These are phyloP conservation scores for Liopterus haemorrhoidalis DNA, from an alignment of 2,888 invertebrate species.

Conservation along the genomic window DNA sequence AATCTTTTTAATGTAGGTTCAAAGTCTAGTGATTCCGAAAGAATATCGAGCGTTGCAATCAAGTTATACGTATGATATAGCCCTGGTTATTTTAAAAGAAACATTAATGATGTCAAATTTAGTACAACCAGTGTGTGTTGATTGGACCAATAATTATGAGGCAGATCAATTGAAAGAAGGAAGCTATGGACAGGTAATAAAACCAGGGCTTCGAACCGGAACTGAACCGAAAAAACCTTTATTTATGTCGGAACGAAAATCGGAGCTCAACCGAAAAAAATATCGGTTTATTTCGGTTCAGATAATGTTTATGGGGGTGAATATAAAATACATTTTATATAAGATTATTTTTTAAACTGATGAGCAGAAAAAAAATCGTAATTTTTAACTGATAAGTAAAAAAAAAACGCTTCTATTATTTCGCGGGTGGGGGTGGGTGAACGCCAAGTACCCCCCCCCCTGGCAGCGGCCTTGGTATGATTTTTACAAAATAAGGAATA, in stretches of 20 bases:
- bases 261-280: too few relatives aligned
- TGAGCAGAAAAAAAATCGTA: too few relatives aligned
- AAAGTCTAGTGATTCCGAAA: slow-evolving; percentile 5
- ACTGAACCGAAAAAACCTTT: too few relatives aligned
- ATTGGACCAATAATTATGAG: slow-evolving; percentile 30
- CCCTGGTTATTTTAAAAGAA: slow-evolving; percentile 37
- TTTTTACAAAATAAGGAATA: not conserved
- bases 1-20: slow-evolving; percentile 1
- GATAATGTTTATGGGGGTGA: too few relatives aligned
- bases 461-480: not conserved
- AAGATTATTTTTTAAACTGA: too few relatives aligned
- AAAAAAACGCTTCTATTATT: too few relatives aligned
- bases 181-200: slow-evolving; percentile 32
- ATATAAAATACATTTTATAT: too few relatives aligned
- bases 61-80: slow-evolving; percentile 37
- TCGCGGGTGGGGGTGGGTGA: too few relatives aligned
- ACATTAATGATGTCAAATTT: slow-evolving; percentile 36
- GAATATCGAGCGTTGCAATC: slow-evolving; percentile 6
- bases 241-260: too few relatives aligned
- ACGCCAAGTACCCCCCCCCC: too few relatives aligned
- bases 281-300: too few relatives aligned
- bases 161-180: slow-evolving; percentile 17
- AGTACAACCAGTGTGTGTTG: slow-evolving; percentile 42
- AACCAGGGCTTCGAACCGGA: not conserved
- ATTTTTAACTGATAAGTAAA: too few relatives aligned